phyloP scores from a whole-genome alignment of 2,113 vertebrate species.

The Phaethon lepturus region DNA sequence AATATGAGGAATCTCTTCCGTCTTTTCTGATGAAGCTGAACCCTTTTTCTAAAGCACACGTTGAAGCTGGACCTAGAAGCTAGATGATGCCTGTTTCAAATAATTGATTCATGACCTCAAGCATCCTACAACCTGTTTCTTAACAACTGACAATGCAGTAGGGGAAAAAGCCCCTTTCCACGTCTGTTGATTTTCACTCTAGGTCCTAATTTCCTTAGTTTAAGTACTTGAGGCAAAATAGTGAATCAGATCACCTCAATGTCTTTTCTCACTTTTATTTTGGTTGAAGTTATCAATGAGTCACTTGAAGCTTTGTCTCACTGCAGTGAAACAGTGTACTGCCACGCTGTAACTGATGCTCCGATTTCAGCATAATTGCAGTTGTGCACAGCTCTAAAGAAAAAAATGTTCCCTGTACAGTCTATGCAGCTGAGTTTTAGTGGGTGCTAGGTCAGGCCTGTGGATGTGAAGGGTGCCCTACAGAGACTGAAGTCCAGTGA shows the following conservation, averaged over 20 bases:
- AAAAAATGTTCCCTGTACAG: fast-evolving
- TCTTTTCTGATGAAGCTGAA: neutral
- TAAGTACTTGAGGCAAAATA: neutral
- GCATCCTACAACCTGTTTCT: neutral
- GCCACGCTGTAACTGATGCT: neutral
- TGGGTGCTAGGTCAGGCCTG: neutral
- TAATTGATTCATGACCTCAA: neutral
- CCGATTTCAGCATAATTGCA: fast-evolving
- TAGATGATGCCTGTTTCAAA: neutral
- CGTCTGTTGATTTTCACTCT: neutral
- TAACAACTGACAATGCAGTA: neutral
- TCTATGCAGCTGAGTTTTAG: neutral
- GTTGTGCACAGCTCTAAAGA: neutral
- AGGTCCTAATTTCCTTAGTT: neutral
- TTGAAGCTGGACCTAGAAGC: neutral
- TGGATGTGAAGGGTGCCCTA: neutral
- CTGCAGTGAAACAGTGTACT: neutral
- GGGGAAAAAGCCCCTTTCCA: neutral
- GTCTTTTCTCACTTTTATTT: neutral
- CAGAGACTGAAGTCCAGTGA: neutral
- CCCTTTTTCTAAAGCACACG: neutral
- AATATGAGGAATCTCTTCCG: neutral
- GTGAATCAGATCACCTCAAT: neutral
- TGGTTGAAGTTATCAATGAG: neutral
- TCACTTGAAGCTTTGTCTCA: neutral